These are phyloP conservation scores for Ceyx cyanopectus DNA, from an alignment of 2,113 vertebrate genomes.

Conservation along the genomic window DNA sequence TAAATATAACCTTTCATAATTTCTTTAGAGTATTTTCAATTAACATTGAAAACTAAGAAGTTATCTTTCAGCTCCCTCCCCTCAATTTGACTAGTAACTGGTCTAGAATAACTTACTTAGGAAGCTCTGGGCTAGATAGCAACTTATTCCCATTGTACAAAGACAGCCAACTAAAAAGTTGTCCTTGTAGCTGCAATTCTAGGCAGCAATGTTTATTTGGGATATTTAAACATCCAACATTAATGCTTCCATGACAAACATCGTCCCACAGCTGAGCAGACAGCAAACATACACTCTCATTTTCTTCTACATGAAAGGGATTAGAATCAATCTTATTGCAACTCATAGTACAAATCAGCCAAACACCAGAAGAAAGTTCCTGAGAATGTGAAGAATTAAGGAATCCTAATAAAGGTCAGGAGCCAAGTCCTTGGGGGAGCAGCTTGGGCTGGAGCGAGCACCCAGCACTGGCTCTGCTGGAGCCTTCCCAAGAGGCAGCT, in stretches of 20 bases:
- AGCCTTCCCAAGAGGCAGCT: neutral
- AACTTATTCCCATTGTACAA: neutral
- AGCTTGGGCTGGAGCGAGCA: neutral
- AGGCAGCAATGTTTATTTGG: constrained; percentile 56
- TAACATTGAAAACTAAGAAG: neutral
- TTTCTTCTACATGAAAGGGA: neutral
- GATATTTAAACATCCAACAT: constrained; percentile 40
- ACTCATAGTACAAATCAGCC: neutral
- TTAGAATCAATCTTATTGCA: neutral
- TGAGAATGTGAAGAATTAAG: constrained; percentile 43
- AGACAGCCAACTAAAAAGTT: neutral
- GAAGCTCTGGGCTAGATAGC: neutral
- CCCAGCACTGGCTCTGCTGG: neutral
- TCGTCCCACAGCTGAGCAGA: constrained; percentile 15
- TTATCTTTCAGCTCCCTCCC: neutral
- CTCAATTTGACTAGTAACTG: neutral
- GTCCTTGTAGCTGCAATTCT: constrained; percentile 19
- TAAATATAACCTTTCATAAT: neutral
- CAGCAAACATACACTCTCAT: constrained; percentile 14
- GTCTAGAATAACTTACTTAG: neutral
- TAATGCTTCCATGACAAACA: constrained; percentile 32
- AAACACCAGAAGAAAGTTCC: neutral
- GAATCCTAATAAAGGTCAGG: neutral
- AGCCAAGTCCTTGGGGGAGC: neutral
- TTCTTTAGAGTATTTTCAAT: neutral